phyloP scores from a whole-genome alignment of 2,113 vertebrate genomes.

The Perccottus glenii region DNA sequence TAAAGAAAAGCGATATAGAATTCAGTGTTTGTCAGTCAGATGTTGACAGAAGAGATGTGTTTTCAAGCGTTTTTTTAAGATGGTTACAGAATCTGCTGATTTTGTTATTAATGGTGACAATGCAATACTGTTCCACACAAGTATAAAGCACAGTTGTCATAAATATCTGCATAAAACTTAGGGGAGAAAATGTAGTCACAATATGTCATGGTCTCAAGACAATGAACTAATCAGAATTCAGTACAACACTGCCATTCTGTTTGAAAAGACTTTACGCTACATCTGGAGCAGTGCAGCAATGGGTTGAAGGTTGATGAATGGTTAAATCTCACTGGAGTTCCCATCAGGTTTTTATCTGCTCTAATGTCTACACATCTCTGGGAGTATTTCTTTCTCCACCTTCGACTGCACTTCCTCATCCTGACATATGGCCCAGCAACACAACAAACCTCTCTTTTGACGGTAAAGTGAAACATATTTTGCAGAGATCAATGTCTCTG shows the following conservation, averaged over 20 bases:
- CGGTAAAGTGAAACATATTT: slow-evolving; percentile 52
- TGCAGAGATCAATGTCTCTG: slow-evolving; percentile 47
- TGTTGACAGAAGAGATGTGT: too few relatives aligned
- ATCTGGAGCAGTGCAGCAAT: slow-evolving; percentile 12
- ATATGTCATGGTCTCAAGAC: not conserved
- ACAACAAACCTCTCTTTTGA: slow-evolving; percentile 53
- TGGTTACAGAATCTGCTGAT: too few relatives aligned
- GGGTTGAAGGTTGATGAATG: slow-evolving; percentile 34
- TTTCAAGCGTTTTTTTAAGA: too few relatives aligned
- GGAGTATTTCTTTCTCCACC: slow-evolving; percentile 16
- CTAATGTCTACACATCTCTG: slow-evolving; percentile 44
- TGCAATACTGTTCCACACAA: too few relatives aligned
- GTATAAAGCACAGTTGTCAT: too few relatives aligned
- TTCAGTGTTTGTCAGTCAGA: too few relatives aligned
- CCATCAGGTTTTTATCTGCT: slow-evolving; percentile 47
- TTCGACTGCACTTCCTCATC: slow-evolving; percentile 40
- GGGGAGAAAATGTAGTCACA: not conserved
- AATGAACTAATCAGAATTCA: slow-evolving; percentile 17
- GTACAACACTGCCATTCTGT: slow-evolving; percentile 12
- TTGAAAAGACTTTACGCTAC: slow-evolving; percentile 34
- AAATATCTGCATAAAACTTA: too few relatives aligned
- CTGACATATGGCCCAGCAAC: slow-evolving; percentile 40
- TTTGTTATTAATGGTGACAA: too few relatives aligned
- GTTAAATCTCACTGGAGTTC: slow-evolving; percentile 33
- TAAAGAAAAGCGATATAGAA: too few relatives aligned